Percentiles rank a stretch among this genome's conserved stretches.
Conservation (phyloP, 2,888 invertebrate species). For the Lamellibrachia columna region DNA sequence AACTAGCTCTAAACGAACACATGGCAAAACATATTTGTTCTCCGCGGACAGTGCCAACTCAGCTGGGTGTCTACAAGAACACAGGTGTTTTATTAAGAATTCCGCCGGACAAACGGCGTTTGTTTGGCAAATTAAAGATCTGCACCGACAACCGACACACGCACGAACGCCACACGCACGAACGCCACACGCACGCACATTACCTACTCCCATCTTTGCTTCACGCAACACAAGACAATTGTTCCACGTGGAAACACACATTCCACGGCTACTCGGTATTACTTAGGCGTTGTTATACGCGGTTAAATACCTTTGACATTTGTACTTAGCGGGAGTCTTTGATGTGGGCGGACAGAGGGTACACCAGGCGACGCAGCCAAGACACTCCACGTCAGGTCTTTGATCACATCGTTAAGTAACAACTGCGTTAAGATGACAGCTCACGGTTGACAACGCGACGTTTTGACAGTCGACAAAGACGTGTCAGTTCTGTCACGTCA, state of each 20-base stretch:
- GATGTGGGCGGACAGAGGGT: not conserved
- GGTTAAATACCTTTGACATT: not conserved
- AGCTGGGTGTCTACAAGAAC: not conserved
- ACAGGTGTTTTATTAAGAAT: not conserved
- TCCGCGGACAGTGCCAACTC: not conserved
- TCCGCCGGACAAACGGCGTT: not conserved
- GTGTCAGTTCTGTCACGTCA: not conserved
- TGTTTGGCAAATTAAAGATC: not conserved
- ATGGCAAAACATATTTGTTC: not conserved
- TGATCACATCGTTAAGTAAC: constrained; percentile 10
- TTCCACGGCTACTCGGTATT: not conserved
- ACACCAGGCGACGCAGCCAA: not conserved
- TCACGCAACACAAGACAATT: not conserved
- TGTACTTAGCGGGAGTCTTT: not conserved
- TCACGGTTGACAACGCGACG: not conserved
- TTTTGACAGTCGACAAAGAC: not conserved
- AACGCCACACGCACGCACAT: not conserved
- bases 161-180: too few species aligned
- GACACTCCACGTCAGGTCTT: not conserved
- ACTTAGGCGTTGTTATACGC: not conserved
- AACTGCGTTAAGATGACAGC: not conserved
- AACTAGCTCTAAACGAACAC: not conserved
- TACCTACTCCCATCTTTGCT: not conserved
- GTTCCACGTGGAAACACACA: not conserved
- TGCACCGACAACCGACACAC: not conserved